These are phyloP conservation scores for Drosophila siamana DNA, from an alignment of 2,888 invertebrate genomes.

Conservation along the genomic window DNA sequence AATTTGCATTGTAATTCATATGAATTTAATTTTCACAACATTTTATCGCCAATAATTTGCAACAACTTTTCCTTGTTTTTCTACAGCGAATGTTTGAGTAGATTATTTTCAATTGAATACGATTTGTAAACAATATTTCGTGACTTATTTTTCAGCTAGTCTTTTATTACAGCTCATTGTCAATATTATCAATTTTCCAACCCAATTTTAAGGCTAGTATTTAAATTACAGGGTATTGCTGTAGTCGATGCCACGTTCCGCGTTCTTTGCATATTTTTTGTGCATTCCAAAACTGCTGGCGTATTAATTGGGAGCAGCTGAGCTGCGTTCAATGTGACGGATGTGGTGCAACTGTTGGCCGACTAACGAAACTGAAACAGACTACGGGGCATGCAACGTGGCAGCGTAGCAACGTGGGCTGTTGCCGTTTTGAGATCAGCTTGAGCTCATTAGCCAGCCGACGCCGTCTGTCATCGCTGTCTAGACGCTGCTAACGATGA, in stretches of 20 bases:
- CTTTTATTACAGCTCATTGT: too few relatives aligned
- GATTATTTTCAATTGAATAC: too few relatives aligned
- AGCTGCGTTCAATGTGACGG: slow-evolving; percentile 26
- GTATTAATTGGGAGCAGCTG: slow-evolving; percentile 72
- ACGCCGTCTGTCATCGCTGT: slow-evolving; percentile 31
- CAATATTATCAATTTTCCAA: too few relatives aligned
- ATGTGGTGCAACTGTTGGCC: slow-evolving; percentile 43
- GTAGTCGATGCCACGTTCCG: background rate
- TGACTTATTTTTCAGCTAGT: too few relatives aligned
- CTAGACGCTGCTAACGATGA: slow-evolving; percentile 66
- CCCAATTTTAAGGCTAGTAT: too few relatives aligned
- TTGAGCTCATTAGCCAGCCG: slow-evolving; percentile 64
- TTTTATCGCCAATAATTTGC: too few relatives aligned
- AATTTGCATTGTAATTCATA: too few relatives aligned
- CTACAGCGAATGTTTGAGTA: too few relatives aligned
- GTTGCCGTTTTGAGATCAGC: background rate
- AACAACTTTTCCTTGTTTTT: too few relatives aligned
- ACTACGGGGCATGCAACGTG: slow-evolving; percentile 15
- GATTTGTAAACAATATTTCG: too few relatives aligned
- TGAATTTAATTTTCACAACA: too few relatives aligned
- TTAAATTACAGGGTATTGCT: slow-evolving; percentile 8
- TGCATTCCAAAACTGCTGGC: slow-evolving; percentile 50
- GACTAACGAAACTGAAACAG: slow-evolving; percentile 20
- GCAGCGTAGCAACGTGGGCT: slow-evolving; percentile 1
- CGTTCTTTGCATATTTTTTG: background rate